Evolutionary conservation across 2,888 invertebrate genomes (phyloP).

Genomic region (Theodoxus fluviatilis): DNA sequence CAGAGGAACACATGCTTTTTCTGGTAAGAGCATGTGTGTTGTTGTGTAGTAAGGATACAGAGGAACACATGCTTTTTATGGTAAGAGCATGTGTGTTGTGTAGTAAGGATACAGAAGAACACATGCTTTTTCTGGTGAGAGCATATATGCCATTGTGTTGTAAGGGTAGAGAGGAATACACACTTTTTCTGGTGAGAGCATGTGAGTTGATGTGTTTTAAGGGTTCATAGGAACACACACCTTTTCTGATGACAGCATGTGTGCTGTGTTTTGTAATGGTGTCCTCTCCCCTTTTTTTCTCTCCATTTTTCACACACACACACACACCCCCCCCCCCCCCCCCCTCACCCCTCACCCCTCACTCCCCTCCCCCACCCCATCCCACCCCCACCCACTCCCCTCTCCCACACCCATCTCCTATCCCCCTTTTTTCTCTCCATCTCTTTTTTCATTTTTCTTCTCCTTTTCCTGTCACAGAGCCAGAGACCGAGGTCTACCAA

Average conservation of each 20-base stretch:
- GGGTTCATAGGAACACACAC: constrained; percentile 56
- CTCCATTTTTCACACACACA: too few relatives aligned
- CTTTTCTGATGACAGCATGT: constrained; percentile 50
- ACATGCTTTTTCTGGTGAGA: constrained; percentile 54
- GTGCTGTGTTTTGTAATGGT: background rate
- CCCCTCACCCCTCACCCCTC: too few relatives aligned
- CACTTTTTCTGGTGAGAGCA: background rate
- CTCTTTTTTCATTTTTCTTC: background rate
- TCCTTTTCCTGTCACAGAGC: constrained; percentile 47
- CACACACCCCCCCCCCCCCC: too few relatives aligned
- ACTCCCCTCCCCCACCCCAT: too few relatives aligned
- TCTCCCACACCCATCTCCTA: too few relatives aligned
- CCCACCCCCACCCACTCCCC: too few relatives aligned
- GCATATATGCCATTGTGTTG: background rate
- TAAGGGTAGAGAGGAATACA: background rate
- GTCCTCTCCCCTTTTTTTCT: too few relatives aligned
- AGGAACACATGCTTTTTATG: background rate
- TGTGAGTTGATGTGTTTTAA: constrained; percentile 30
- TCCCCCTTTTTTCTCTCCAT: too few relatives aligned
- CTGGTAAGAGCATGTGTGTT: constrained; percentile 42
- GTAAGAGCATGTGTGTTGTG: background rate
- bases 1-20: constrained; percentile 53
- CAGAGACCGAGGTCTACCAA: constrained; percentile 49
- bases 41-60: background rate
- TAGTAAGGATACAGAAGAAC: constrained; percentile 59